phyloP scores from a whole-genome alignment of 2,888 invertebrate genomes.

The Fissipunctia ypsillon region DNA sequence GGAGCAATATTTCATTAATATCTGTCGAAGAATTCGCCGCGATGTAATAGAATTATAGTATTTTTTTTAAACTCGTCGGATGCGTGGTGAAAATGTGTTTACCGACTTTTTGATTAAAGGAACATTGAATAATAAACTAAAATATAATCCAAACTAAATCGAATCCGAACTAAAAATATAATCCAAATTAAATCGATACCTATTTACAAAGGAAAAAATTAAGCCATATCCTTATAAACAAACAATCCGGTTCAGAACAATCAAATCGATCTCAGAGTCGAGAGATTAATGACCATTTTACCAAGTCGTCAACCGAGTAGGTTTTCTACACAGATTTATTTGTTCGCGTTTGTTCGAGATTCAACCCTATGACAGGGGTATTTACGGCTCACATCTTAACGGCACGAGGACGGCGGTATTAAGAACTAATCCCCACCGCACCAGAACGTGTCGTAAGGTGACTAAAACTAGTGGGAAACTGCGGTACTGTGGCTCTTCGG shows the following conservation, averaged over 20 bases:
- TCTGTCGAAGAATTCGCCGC: constrained; percentile 86
- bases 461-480: constrained; percentile 63
- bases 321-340: constrained; percentile 64
- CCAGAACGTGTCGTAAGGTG: constrained; percentile 64
- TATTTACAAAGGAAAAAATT: constrained; percentile 22
- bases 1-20: constrained; percentile 87
- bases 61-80: constrained; percentile 72
- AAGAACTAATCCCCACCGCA: constrained; percentile 63
- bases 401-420: constrained; percentile 50
- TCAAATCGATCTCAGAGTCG: constrained; percentile 53
- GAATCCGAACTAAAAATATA: neutral
- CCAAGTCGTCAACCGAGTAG: constrained; percentile 63
- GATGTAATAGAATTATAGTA: constrained; percentile 77
- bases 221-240: constrained; percentile 44
- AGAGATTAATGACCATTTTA: constrained; percentile 67
- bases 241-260: constrained; percentile 57
- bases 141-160: neutral
- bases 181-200: neutral
- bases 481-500: constrained; percentile 39
- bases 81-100: constrained; percentile 42
- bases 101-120: neutral
- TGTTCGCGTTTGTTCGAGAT: constrained; percentile 39
- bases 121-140: constrained; percentile 6
- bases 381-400: constrained; percentile 45
- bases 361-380: constrained; percentile 49